These are phyloP conservation scores for Pontoporia blainvillei DNA, from an alignment of 2,113 vertebrate species.

Conservation along the genomic window DNA sequence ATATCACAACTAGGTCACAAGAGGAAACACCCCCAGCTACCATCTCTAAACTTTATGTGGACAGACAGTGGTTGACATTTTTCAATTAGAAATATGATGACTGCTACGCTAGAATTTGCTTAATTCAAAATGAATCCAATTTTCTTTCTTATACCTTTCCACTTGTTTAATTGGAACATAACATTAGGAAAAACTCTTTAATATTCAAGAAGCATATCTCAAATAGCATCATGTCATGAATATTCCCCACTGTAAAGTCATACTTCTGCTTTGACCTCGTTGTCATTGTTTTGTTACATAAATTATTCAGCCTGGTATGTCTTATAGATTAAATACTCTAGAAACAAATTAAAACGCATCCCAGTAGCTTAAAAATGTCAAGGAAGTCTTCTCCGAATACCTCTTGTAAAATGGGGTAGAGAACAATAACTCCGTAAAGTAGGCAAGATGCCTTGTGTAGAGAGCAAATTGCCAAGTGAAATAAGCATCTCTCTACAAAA, in stretches of 20 bases:
- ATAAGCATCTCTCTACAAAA: neutral
- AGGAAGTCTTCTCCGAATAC: slow-evolving; percentile 35
- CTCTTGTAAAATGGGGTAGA: slow-evolving; percentile 54
- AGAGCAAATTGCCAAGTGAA: slow-evolving; percentile 40
- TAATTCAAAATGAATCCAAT: slow-evolving; percentile 61
- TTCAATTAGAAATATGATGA: slow-evolving; percentile 65
- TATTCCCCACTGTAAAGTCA: slow-evolving; percentile 71
- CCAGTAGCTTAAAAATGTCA: slow-evolving; percentile 65
- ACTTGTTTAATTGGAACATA: slow-evolving; percentile 71
- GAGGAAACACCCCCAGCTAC: slow-evolving; percentile 24
- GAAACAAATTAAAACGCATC: slow-evolving; percentile 72
- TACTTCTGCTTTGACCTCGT: slow-evolving; percentile 73
- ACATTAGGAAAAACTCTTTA: slow-evolving; percentile 70
- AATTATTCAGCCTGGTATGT: slow-evolving; percentile 75
- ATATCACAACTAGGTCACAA: slow-evolving; percentile 30
- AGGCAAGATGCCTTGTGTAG: slow-evolving; percentile 33
- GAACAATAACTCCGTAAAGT: slow-evolving; percentile 49
- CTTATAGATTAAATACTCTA: slow-evolving; percentile 69
- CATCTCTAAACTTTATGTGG: slow-evolving; percentile 21
- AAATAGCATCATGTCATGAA: slow-evolving; percentile 65
- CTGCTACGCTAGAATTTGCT: slow-evolving; percentile 37
- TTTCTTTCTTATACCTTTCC: slow-evolving; percentile 60
- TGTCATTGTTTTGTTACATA: slow-evolving; percentile 79
- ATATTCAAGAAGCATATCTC: slow-evolving; percentile 73
- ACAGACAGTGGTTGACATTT: slow-evolving; percentile 24